Evolutionary conservation across 2,797 vertebrate species (phyloP), one percentile per base, ranked within the genome.

Genomic region (Gephyroberyx darwinii): DNA sequence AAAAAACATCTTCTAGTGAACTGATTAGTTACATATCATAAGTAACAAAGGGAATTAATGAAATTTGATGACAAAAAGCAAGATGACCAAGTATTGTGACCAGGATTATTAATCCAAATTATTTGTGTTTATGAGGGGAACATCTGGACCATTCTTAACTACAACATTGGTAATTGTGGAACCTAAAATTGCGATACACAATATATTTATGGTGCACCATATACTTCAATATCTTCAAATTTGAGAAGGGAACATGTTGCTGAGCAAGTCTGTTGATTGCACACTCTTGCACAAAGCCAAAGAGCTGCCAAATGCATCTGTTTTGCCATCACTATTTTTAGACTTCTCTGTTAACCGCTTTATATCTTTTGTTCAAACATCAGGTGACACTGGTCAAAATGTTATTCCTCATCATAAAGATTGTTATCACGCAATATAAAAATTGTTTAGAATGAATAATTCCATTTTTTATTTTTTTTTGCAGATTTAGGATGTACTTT

Each of bases 351-450:
- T 74, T 71, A 80, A 77, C 56, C 62, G 77, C 61, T 79, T 83
- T 77, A 71, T 74, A 78, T 76, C 69, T 78, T 81, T 80, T 77
- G 63, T 78, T 82, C 54, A 62, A 82, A 81, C 58, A 83, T 73
- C 69, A 80, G 35, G 84, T 53, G 55, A 71, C 58, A 73, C 8
- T 65, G 78, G 57, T 75, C 63, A 63, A 56, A 69, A 71, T 75
- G n/a, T 66, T 5, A 22, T 41, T 39, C 10, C 35, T 20, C 22
- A 41, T 39, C 33, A 13, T 22, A 59, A 59, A 59, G 37, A 43
- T 60, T 43, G 58, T 60, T 31, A 31, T 16, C 10, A 55, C 7
- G 31, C 22, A 22, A 50, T 30, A 31, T 39, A 48, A 75, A 53
- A 82, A 26, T 13, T 26, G 26, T 52, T 45, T n/a, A 60, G 12